These are phyloP conservation scores for Pseudochromis fuscus DNA, from an alignment of 2,797 vertebrate genomes.

Conservation along the genomic window DNA sequence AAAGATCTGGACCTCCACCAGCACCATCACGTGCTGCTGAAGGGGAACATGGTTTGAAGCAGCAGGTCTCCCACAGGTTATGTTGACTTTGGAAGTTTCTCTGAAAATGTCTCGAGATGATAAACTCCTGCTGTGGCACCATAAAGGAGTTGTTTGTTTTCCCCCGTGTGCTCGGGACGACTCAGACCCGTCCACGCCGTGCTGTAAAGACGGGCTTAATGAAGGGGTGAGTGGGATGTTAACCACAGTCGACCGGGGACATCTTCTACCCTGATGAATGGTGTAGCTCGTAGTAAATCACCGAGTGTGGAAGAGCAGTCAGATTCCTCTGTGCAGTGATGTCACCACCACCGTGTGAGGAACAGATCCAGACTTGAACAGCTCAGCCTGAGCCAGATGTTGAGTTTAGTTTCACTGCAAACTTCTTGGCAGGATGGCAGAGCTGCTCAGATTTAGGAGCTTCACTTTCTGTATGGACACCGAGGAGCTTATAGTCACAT, in stretches of 20 bases:
- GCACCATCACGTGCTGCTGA: not conserved
- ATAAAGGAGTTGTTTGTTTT: slow-evolving; percentile 61
- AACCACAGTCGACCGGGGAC: slow-evolving; percentile 62
- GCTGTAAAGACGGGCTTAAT: slow-evolving; percentile 71
- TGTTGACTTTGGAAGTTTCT: slow-evolving; percentile 40
- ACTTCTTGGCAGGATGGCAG: slow-evolving; percentile 44
- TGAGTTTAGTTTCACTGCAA: slow-evolving; percentile 73
- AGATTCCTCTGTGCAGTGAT: slow-evolving; percentile 84
- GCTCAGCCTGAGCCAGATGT: slow-evolving; percentile 82
- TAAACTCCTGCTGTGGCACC: slow-evolving; percentile 33
- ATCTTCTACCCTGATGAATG: slow-evolving; percentile 77
- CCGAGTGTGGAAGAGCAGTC: slow-evolving; percentile 68
- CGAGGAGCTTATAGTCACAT: not conserved
- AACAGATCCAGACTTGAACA: slow-evolving; percentile 88
- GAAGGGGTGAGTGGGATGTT: slow-evolving; percentile 72
- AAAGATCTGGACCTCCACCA: not conserved
- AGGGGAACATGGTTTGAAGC: slow-evolving; percentile 6
- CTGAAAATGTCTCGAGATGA: slow-evolving; percentile 24
- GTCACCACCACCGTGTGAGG: slow-evolving; percentile 80
- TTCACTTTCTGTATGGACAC: slow-evolving; percentile 22
- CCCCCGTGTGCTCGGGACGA: slow-evolving; percentile 17
- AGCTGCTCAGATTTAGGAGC: slow-evolving; percentile 27
- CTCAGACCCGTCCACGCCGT: slow-evolving; percentile 40
- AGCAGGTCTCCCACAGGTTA: not conserved
- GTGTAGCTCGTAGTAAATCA: slow-evolving; percentile 81